Percentiles rank a stretch among this genome's conserved stretches.
Conservation (phyloP, 2,888 invertebrate genomes). For the Parnassius glacialis region DNA sequence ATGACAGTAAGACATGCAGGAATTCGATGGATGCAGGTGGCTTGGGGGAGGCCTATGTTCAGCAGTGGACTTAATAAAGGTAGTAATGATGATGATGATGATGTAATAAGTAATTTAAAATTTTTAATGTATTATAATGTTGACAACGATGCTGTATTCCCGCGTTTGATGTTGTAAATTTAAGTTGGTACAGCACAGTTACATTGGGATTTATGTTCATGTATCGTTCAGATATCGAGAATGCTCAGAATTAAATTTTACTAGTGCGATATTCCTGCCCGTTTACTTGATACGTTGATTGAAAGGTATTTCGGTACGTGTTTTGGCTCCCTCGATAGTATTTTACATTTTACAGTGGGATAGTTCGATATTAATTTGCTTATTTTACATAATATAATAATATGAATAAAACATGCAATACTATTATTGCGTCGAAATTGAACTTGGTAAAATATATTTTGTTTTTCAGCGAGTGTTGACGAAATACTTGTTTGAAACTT, state of each 20-base stretch:
- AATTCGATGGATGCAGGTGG: too few relatives aligned
- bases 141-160: not conserved
- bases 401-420: slow-evolving; percentile 14
- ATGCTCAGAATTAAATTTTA: slow-evolving; percentile 57
- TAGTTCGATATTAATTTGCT: slow-evolving; percentile 11
- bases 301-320: slow-evolving; percentile 63
- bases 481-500: too few relatives aligned
- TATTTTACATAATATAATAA: slow-evolving; percentile 19
- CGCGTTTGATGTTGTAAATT: not conserved
- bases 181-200: slow-evolving; percentile 29
- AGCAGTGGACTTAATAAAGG: too few relatives aligned
- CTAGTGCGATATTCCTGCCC: slow-evolving; percentile 48
- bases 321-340: slow-evolving; percentile 28
- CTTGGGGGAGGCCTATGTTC: too few relatives aligned
- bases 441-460: slow-evolving; percentile 3
- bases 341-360: slow-evolving; percentile 25
- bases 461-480: too few relatives aligned
- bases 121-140: not conserved
- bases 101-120: too few relatives aligned
- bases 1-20: too few relatives aligned
- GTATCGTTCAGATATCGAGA: slow-evolving; percentile 51
- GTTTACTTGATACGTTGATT: slow-evolving; percentile 58
- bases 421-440: slow-evolving; percentile 12
- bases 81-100: too few relatives aligned
- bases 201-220: slow-evolving; percentile 59